phyloP scores from a whole-genome alignment of 2,888 invertebrate species.

The Ectemnius continuus region DNA sequence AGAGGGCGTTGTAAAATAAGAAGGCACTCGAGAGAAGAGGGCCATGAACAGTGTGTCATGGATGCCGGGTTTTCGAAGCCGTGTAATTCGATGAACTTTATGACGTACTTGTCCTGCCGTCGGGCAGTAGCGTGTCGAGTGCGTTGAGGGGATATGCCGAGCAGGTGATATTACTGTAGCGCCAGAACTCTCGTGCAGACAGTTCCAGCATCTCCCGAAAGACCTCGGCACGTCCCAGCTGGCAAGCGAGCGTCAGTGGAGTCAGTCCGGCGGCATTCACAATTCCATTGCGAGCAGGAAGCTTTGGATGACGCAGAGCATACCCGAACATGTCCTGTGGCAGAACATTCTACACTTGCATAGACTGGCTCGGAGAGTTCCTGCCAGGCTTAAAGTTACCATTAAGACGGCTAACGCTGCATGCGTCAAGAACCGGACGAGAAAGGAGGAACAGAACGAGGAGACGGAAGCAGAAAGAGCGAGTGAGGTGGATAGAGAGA shows the following conservation, averaged over 20 bases:
- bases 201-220: constrained; percentile 99
- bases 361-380: constrained; percentile 13
- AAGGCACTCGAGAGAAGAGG: constrained; percentile 34
- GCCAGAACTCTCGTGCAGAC: constrained; percentile 97
- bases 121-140: constrained; percentile 95
- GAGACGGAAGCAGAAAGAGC: too few relatives aligned
- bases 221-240: constrained; percentile 96
- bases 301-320: constrained; percentile 95
- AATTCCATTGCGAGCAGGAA: constrained; percentile 95
- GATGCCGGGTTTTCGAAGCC: constrained; percentile 54
- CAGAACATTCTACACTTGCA: constrained; percentile 46
- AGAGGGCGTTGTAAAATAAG: constrained; percentile 50
- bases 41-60: constrained; percentile 40
- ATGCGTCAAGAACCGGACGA: too few relatives aligned
- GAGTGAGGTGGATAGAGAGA: too few relatives aligned
- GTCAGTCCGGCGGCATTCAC: constrained; percentile 94
- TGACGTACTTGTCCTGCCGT: constrained; percentile 94
- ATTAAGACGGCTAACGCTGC: too few relatives aligned
- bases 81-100: constrained; percentile 67
- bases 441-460: too few relatives aligned
- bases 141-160: constrained; percentile 98
- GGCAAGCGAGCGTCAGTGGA: constrained; percentile 96
- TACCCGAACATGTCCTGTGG: constrained; percentile 98
- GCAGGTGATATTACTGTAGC: constrained; percentile 99
- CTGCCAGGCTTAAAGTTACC: background rate